These are phyloP conservation scores for Marronus borbonicus DNA, from an alignment of 2,888 invertebrate genomes.

Conservation along the genomic window DNA sequence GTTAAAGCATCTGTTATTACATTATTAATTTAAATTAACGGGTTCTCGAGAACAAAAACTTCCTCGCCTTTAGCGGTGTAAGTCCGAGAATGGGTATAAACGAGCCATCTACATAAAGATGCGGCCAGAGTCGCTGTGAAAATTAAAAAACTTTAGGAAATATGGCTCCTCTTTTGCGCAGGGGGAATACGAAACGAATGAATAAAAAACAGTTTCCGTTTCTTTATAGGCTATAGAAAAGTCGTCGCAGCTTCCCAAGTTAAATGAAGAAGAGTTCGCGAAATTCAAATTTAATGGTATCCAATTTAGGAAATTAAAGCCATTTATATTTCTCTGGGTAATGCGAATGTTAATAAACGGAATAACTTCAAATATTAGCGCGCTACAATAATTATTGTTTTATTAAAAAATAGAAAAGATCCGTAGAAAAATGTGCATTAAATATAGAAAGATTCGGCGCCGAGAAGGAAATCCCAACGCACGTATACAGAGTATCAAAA, in stretches of 20 bases:
- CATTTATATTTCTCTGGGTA: no score
- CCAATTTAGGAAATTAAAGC: no score
- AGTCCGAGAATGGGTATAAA: neutral
- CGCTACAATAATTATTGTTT: no score
- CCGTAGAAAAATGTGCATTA: no score
- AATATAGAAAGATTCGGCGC: no score
- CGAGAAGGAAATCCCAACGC: no score
- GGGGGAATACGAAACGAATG: neutral
- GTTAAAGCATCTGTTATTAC: constrained; percentile 1
- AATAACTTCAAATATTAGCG: no score
- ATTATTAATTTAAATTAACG: constrained; percentile 33
- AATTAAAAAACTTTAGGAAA: constrained; percentile 31
- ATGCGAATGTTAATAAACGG: no score
- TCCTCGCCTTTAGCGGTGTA: neutral
- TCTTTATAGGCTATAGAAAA: neutral
- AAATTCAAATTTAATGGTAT: neutral
- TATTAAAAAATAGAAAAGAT: no score
- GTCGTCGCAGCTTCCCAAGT: neutral
- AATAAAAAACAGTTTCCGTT: constrained; percentile 19
- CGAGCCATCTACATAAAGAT: neutral
- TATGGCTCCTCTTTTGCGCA: neutral
- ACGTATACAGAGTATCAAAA: no score
- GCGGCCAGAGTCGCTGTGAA: neutral
- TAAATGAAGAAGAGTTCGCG: neutral
- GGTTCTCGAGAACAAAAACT: constrained; percentile 16